Evolutionary conservation across 2,113 vertebrate genomes (phyloP).

Genomic region (Chrysemys picta): DNA sequence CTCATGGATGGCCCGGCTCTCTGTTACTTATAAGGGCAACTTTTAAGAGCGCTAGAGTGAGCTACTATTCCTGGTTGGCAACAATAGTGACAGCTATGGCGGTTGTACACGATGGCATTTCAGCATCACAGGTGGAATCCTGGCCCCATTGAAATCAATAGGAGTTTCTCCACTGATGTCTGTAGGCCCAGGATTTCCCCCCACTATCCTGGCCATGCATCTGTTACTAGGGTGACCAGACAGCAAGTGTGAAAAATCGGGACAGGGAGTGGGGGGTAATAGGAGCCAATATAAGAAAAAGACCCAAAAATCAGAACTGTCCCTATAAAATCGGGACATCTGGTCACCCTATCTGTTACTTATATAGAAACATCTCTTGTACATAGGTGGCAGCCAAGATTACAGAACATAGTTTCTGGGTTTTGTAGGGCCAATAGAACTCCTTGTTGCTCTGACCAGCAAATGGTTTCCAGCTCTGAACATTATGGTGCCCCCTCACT

Average conservation of each 20-base stretch:
- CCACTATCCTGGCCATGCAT: neutral
- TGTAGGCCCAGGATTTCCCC: neutral
- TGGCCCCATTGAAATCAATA: no score
- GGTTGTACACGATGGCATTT: neutral
- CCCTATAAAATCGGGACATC: no score
- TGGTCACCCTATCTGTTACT: neutral
- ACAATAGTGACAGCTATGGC: neutral
- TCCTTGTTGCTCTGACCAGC: neutral
- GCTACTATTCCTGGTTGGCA: neutral
- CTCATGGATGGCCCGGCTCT: neutral
- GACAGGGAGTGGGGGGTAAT: no score
- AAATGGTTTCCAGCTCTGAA: neutral
- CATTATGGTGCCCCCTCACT: accelerated
- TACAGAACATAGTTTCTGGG: neutral
- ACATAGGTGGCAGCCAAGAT: neutral
- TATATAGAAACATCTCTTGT: no score
- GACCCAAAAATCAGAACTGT: no score
- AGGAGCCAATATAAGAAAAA: no score
- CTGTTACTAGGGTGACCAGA: no score
- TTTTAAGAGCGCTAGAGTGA: neutral
- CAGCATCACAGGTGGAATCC: neutral
- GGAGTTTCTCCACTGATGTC: neutral
- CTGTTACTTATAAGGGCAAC: neutral
- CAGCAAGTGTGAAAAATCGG: no score
- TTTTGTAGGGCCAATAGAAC: neutral